phyloP scores from a whole-genome alignment of 1,140 invertebrate species.

The Microplitis mediator region DNA sequence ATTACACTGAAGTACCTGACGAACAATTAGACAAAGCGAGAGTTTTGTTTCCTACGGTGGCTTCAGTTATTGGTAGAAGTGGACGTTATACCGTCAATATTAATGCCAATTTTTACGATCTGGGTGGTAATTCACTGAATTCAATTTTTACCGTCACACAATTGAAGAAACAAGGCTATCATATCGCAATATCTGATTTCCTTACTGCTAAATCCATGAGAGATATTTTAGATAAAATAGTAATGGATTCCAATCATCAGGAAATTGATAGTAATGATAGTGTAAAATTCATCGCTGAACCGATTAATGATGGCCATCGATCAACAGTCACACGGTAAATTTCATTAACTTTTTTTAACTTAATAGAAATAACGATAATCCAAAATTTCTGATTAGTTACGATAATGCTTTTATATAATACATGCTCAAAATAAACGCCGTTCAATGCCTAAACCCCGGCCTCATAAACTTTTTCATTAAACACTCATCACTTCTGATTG shows the following conservation, averaged over 20 bases:
- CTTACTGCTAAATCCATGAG: slow-evolving; percentile 73
- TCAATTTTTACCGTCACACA: slow-evolving; percentile 81
- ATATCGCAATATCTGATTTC: slow-evolving; percentile 81
- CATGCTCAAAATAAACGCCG: too few species aligned
- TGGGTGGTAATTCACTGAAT: slow-evolving; percentile 87
- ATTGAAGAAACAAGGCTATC: slow-evolving; percentile 77
- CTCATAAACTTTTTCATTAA: too few species aligned
- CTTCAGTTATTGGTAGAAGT: slow-evolving; percentile 70
- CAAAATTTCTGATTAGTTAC: too few species aligned
- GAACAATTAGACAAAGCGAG: slow-evolving; percentile 68
- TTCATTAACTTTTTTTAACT: slow-evolving; percentile 55
- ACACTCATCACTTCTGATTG: too few species aligned
- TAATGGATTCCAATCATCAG: slow-evolving; percentile 47
- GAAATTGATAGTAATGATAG: slow-evolving; percentile 41
- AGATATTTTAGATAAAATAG: slow-evolving; percentile 69
- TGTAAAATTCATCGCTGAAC: slow-evolving; percentile 62
- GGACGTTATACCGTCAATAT: slow-evolving; percentile 65
- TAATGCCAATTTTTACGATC: slow-evolving; percentile 78
- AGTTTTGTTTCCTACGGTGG: slow-evolving; percentile 74
- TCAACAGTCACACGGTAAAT: slow-evolving; percentile 66
- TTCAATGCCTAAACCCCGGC: too few species aligned
- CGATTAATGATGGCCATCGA: slow-evolving; percentile 69
- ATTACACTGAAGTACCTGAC: slow-evolving; percentile 68
- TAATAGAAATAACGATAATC: neutral
- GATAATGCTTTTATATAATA: too few species aligned